Evolutionary conservation across 2,113 vertebrate species (phyloP).

Genomic region (Sciurus niger): DNA sequence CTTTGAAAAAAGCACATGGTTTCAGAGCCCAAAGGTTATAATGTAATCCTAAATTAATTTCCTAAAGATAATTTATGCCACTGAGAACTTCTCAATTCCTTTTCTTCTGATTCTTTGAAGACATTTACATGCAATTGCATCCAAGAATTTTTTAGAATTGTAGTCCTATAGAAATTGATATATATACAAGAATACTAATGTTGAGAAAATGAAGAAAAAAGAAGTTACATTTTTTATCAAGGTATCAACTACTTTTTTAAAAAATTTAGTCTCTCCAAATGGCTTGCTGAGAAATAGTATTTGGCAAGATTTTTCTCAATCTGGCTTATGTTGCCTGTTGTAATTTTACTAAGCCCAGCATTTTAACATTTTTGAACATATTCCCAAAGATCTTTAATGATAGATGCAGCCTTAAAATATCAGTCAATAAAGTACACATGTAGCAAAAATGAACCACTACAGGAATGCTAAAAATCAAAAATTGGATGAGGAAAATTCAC

Average conservation of each 20-base stretch:
- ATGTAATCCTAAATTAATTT: constrained; percentile 67
- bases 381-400: constrained; percentile 72
- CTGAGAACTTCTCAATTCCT: constrained; percentile 33
- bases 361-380: constrained; percentile 78
- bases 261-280: constrained; percentile 73
- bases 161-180: constrained; percentile 57
- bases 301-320: constrained; percentile 83
- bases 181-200: constrained; percentile 60
- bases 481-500: constrained; percentile 36
- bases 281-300: constrained; percentile 76
- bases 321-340: constrained; percentile 74
- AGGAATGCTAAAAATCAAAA: constrained; percentile 68
- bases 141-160: constrained; percentile 64
- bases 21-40: constrained; percentile 17
- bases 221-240: constrained; percentile 70
- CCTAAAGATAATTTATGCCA: constrained; percentile 47
- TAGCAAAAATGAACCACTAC: constrained; percentile 57
- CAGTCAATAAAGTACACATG: constrained; percentile 19
- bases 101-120: constrained; percentile 64
- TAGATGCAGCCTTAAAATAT: constrained; percentile 47
- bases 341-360: constrained; percentile 76
- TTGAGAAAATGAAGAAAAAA: background rate
- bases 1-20: background rate
- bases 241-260: constrained; percentile 54
- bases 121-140: constrained; percentile 39